phyloP scores from a whole-genome alignment of 2,888 invertebrate genomes.

The Leptinotarsa juncta region DNA sequence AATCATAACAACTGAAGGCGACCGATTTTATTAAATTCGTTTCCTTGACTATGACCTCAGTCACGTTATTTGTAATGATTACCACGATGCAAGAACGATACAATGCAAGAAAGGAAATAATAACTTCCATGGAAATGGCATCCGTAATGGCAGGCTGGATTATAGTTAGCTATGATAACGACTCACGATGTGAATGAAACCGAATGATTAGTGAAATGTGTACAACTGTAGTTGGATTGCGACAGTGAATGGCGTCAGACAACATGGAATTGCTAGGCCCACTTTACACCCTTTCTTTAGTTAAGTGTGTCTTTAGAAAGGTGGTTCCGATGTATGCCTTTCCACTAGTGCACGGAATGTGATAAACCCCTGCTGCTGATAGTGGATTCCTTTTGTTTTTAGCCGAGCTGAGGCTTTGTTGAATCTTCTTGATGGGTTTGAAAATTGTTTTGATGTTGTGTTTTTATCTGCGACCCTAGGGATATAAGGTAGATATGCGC shows the following conservation, averaged over 20 bases:
- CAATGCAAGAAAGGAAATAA: slow-evolving; percentile 15
- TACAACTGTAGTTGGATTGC: neutral
- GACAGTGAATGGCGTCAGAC: slow-evolving; percentile 1
- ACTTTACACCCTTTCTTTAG: no score
- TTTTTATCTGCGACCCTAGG: no score
- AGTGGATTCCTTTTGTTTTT: no score
- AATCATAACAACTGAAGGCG: neutral
- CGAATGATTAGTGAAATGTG: slow-evolving; percentile 13
- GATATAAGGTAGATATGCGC: no score
- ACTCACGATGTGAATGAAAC: slow-evolving; percentile 14
- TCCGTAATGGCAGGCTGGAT: neutral
- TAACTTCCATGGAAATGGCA: slow-evolving; percentile 15
- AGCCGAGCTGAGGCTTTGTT: no score
- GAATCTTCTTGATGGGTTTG: no score
- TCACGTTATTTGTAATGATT: slow-evolving; percentile 10
- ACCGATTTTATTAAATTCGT: neutral
- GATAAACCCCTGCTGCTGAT: no score
- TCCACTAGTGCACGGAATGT: no score
- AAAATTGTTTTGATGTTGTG: no score
- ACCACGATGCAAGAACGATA: neutral
- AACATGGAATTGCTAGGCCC: neutral
- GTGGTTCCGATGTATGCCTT: no score
- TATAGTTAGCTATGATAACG: slow-evolving; percentile 7
- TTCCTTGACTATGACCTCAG: slow-evolving; percentile 3
- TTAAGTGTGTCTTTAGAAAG: no score